phyloP scores from a whole-genome alignment of 2,888 invertebrate genomes.

The Rotaria socialis region DNA sequence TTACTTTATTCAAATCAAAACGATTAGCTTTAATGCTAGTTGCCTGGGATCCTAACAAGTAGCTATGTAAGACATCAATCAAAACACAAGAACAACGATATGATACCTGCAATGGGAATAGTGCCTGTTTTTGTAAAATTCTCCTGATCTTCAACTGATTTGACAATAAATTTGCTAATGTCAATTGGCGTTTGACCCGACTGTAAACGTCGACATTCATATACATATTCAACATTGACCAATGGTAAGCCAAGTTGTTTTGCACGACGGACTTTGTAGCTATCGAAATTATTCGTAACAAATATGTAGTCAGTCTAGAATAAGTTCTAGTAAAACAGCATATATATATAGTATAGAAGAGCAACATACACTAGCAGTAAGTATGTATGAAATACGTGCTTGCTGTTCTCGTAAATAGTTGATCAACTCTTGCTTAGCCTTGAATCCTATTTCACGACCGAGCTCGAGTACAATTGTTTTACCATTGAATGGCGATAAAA shows the following conservation, averaged over 20 bases:
- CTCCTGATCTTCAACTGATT: not conserved
- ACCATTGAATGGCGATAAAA: not conserved
- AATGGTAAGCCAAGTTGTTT: not conserved
- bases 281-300: not conserved
- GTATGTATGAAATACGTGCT: not conserved
- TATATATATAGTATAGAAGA: not conserved
- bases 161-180: not conserved
- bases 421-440: not conserved
- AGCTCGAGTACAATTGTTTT: not conserved
- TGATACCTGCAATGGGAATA: too few species aligned
- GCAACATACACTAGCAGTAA: not conserved
- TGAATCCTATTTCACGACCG: not conserved
- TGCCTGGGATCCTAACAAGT: not conserved
- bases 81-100: too few species aligned
- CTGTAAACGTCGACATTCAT: not conserved
- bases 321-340: not conserved
- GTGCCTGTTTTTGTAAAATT: not conserved
- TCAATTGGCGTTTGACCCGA: not conserved
- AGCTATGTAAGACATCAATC: too few species aligned
- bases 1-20: not conserved
- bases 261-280: not conserved
- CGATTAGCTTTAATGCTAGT: not conserved
- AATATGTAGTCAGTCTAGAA: slow-evolving; percentile 20
- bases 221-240: not conserved
- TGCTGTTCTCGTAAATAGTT: slow-evolving; percentile 1